Base-by-base conservation (phyloP, 2,113 vertebrate species). In the Thunnus thynnus region DNA sequence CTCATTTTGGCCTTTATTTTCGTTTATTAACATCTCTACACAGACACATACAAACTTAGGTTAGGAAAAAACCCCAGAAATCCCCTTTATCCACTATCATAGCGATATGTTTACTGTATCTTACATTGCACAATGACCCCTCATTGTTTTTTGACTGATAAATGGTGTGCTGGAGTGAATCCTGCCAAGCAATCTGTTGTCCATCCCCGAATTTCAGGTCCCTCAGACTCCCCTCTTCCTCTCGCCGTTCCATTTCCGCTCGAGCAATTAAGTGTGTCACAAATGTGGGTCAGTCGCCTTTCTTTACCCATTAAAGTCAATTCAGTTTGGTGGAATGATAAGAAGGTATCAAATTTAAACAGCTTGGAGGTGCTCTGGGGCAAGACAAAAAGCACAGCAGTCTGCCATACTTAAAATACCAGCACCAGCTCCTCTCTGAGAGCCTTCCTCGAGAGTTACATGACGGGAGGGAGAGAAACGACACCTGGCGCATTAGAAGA, bases 221-320 rank as follows among this genome's bases (percentile, higher is more conserved):
- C 62, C 65, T 25, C 54, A 0, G 27, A 68, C 36, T 65, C 71
- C 70, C 47, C 44, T 51, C 51, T 82, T 73, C 20, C 30, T 72
- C 56, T 56, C 5, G 3, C 60, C 44, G 66, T 72, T 83, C 87
- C 80, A 74, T 88, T 92, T 92, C 78, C 44, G 41, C 85, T 80
- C 14, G 1, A 82, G 60, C 50, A 70, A 65, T 67, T 87, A 92
- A 94, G 88, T 92, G 78, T 93, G 93, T 89, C 92, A 93, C 78
- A 90, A 78, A 95, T 93, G 87, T 93, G 92, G 92, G 93, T 93
- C 92, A 85, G 63, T 67, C 16, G 83, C 64, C 16, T 79, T 81
- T 80, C 63, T 79, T 83, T 73, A 51, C 47, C 54, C 72, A 47
- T 77, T 78, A 65, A 89, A 87, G 85, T 89, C 85, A 74, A 83